Conservation (phyloP, 2,888 invertebrate species). For the Teleogryllus oceanicus region DNA sequence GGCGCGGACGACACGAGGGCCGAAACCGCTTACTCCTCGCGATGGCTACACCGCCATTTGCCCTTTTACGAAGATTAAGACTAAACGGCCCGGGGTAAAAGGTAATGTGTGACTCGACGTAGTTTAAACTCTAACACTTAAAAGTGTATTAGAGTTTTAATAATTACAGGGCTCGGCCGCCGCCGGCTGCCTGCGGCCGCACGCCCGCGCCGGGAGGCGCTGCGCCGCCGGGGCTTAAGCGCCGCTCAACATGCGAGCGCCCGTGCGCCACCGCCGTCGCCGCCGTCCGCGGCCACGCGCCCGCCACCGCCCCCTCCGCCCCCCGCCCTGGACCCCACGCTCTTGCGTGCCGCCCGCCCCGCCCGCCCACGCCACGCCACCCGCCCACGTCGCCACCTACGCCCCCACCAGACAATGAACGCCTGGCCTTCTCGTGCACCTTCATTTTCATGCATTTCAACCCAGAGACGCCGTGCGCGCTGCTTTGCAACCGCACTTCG, state of each 20-base stretch:
- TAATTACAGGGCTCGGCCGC: conserved; percentile 2
- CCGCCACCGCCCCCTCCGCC: not conserved
- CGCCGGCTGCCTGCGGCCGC: not conserved
- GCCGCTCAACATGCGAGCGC: conserved; percentile 1
- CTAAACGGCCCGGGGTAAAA: conserved; percentile 4
- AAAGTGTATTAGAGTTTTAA: conserved; percentile 18
- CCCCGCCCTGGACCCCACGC: not conserved
- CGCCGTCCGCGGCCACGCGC: not conserved
- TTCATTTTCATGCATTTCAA: no score
- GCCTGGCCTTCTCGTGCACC: no score
- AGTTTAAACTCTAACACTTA: conserved; percentile 11
- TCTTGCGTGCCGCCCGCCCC: not conserved
- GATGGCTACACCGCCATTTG: not conserved
- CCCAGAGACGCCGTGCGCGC: no score
- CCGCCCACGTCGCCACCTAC: not conserved
- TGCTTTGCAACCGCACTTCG: no score
- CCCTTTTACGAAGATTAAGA: not conserved
- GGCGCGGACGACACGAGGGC: no score
- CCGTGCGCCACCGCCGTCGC: not conserved
- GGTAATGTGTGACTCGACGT: not conserved
- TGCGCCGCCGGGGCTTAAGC: conserved; percentile 4
- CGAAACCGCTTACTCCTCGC: no score
- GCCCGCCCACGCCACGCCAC: not conserved
- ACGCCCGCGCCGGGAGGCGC: conserved; percentile 7
- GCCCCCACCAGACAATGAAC: not conserved